A percentile compares a stretch with the other conserved stretches of the same genome.
Conservation (phyloP, 2,113 vertebrate genomes). For the Prolemur simus region DNA sequence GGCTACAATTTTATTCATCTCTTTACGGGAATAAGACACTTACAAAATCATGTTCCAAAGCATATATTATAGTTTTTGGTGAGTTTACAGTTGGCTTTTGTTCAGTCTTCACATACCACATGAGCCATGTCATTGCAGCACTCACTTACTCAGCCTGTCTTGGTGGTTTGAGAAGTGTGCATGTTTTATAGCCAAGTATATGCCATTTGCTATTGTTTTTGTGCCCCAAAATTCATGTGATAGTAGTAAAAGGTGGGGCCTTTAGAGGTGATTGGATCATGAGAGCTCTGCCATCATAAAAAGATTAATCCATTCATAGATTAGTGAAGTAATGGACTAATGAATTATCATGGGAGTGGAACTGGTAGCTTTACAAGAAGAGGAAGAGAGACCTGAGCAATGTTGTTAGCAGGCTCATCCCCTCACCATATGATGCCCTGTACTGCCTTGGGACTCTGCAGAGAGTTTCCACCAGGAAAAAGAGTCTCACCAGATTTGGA, state of each 20-base stretch:
- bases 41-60: neutral
- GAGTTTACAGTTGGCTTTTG: neutral
- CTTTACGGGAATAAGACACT: neutral
- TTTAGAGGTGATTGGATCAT: neutral
- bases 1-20: neutral
- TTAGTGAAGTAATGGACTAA: neutral
- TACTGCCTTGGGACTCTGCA: neutral
- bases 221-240: neutral
- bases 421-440: neutral
- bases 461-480: neutral
- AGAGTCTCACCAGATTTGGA: neutral
- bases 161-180: neutral
- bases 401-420: neutral
- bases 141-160: neutral
- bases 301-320: neutral
- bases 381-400: neutral
- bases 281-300: neutral
- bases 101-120: neutral
- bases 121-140: neutral
- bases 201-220: neutral
- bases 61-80: neutral
- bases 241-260: neutral
- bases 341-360: neutral
- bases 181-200: neutral
- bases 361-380: neutral